Conservation (phyloP, 2,888 invertebrate genomes). For the Rhaphigaster nebulosa region DNA sequence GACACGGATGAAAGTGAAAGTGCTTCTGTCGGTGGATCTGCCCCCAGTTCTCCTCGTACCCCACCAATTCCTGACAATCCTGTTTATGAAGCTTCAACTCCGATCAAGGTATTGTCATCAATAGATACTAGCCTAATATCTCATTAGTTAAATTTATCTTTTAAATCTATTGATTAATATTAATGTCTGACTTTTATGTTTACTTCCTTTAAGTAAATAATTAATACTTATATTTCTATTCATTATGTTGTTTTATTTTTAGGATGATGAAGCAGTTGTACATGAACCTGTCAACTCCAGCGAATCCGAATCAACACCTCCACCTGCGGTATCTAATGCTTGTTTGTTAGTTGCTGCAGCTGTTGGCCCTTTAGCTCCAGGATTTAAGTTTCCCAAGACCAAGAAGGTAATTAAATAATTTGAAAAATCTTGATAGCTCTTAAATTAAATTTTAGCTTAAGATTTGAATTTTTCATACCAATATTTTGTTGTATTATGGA, state of each 20-base stretch:
- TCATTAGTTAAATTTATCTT: neutral
- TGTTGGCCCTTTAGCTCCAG: constrained; percentile 84
- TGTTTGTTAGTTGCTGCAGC: constrained; percentile 87
- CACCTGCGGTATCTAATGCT: constrained; percentile 80
- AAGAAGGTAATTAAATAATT: constrained; percentile 76
- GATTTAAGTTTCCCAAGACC: constrained; percentile 92
- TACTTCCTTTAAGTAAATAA: neutral
- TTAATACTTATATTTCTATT: neutral
- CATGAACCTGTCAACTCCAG: constrained; percentile 20
- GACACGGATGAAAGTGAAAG: constrained; percentile 54
- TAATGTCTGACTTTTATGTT: neutral
- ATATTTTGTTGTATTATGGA: too few species aligned
- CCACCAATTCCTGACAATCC: constrained; percentile 62
- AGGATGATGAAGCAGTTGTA: constrained; percentile 41
- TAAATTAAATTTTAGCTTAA: too few species aligned
- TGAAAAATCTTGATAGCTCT: neutral
- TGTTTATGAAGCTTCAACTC: constrained; percentile 36
- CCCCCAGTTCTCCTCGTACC: constrained; percentile 66
- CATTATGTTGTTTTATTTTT: neutral
- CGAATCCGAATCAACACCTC: constrained; percentile 68
- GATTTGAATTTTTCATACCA: too few species aligned
- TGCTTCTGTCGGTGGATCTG: constrained; percentile 51
- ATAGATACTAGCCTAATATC: neutral
- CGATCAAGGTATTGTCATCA: constrained; percentile 47
- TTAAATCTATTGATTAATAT: neutral